Conservation (phyloP, 2,797 vertebrate genomes). For the Benthosema pterotum region DNA sequence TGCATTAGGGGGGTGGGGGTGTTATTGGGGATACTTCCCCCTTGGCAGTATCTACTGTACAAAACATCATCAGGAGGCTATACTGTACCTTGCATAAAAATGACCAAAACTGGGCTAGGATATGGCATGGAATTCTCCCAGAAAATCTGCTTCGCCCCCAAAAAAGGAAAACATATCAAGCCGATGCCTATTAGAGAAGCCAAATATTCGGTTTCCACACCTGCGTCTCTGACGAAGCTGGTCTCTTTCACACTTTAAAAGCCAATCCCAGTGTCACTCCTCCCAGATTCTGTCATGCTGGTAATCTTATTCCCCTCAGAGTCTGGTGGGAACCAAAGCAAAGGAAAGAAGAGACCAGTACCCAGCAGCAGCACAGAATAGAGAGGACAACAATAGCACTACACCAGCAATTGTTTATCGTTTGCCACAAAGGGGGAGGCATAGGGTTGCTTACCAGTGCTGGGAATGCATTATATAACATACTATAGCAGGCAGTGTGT, state of each 20-base stretch:
- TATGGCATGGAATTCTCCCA: neutral
- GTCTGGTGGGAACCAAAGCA: constrained; percentile 22
- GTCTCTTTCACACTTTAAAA: constrained; percentile 20
- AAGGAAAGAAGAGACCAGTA: constrained; percentile 19
- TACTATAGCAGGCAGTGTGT: neutral
- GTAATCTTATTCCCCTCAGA: constrained; percentile 16
- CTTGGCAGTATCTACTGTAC: no score
- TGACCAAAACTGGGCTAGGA: no score
- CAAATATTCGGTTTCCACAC: neutral
- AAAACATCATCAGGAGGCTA: no score
- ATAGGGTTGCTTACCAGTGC: constrained; percentile 17
- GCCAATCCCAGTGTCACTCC: constrained; percentile 6
- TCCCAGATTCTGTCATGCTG: constrained; percentile 5
- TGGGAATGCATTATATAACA: constrained; percentile 40
- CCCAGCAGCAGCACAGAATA: constrained; percentile 13
- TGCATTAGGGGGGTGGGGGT: no score
- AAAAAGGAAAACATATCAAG: constrained; percentile 1
- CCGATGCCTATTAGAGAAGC: neutral
- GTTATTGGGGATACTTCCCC: no score
- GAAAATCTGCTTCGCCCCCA: neutral
- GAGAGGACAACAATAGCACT: constrained; percentile 28
- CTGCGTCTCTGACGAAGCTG: neutral
- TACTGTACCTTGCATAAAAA: no score
- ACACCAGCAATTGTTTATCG: constrained; percentile 19
- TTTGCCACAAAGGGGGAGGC: neutral